Conservation (phyloP, 2,113 vertebrate genomes). For the Phrynocephalus versicolor region DNA sequence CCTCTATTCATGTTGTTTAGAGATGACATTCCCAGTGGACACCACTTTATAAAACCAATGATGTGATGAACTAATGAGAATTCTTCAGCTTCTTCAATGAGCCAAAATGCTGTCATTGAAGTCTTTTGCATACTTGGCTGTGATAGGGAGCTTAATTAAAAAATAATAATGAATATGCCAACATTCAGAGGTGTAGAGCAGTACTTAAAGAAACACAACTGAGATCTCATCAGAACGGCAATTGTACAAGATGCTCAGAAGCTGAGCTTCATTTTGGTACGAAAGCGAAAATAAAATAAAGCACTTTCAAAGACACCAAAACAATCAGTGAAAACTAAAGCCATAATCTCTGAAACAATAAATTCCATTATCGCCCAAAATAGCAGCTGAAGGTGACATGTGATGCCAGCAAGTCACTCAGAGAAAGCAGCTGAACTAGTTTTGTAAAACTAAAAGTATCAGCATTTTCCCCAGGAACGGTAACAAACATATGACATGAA, state of each 20-base stretch:
- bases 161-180: constrained; percentile 19
- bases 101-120: background rate
- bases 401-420: background rate
- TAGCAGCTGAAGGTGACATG: background rate
- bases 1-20: constrained; percentile 27
- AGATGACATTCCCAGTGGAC: constrained; percentile 19
- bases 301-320: background rate
- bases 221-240: background rate
- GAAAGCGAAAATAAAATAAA: background rate
- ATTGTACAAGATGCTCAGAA: background rate
- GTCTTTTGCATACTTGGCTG: constrained; percentile 30
- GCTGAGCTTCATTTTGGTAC: constrained; percentile 15
- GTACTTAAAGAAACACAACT: background rate
- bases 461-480: background rate
- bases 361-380: constrained; percentile 1
- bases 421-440: background rate
- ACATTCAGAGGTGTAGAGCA: constrained; percentile 27
- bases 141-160: constrained; percentile 33
- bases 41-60: constrained; percentile 34
- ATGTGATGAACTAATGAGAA: constrained; percentile 36
- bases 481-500: background rate
- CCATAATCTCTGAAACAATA: constrained; percentile 5
- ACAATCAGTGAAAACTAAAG: background rate
- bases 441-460: background rate
- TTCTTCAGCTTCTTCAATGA: constrained; percentile 8